Evolutionary conservation across 2,888 invertebrate species (phyloP).

Genomic region (Herminia tarsipennalis): DNA sequence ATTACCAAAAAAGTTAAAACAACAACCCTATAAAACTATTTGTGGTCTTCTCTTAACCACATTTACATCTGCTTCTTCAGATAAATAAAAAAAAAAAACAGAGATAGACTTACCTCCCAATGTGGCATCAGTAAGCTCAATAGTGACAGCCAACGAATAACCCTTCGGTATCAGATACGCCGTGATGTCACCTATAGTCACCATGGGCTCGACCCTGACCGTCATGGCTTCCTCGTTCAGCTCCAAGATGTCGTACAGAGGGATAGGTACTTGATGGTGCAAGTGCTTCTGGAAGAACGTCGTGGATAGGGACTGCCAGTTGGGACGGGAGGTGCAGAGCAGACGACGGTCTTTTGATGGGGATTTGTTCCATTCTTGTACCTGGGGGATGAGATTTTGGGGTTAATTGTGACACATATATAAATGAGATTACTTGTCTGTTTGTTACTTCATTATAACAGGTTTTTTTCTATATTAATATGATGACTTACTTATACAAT

Average conservation of each 20-base stretch:
- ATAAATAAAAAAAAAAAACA: no score
- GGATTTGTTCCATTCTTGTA: constrained; percentile 82
- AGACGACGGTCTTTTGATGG: constrained; percentile 76
- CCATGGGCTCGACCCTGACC: constrained; percentile 88
- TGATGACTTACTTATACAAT: no score
- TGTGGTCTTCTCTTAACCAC: no score
- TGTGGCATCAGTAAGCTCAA: constrained; percentile 89
- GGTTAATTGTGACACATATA: neutral
- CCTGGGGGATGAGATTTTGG: constrained; percentile 49
- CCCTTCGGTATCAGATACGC: constrained; percentile 87
- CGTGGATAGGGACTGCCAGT: constrained; percentile 89
- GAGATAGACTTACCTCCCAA: constrained; percentile 86
- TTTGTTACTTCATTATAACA: no score
- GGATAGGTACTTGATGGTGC: constrained; percentile 87
- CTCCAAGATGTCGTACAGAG: constrained; percentile 86
- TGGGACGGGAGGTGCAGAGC: constrained; percentile 88
- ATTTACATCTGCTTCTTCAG: no score
- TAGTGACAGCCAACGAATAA: constrained; percentile 88
- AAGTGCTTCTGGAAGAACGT: constrained; percentile 88
- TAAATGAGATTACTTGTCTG: no score
- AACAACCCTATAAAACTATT: no score
- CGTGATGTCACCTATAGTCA: constrained; percentile 88
- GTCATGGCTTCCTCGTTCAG: constrained; percentile 85
- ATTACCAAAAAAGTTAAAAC: no score
- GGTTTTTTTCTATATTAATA: no score